Evolutionary conservation across 1,140 invertebrate genomes (phyloP).

Genomic region (Cydia splendana): DNA sequence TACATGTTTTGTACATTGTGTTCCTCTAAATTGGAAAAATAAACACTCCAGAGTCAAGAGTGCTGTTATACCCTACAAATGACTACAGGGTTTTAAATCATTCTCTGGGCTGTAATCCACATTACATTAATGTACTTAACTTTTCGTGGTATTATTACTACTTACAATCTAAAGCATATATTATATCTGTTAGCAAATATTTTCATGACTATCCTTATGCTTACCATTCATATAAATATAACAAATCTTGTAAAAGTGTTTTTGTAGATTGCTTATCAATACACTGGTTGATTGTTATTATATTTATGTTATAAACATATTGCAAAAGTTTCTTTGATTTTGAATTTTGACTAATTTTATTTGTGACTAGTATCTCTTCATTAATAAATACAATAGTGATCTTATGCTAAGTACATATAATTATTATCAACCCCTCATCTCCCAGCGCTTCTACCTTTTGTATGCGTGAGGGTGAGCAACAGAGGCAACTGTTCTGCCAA

Average conservation of each 20-base stretch:
- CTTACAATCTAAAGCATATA: constrained; percentile 1
- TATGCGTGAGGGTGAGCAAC: no score
- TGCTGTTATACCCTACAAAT: not conserved
- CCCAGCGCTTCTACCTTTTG: no score
- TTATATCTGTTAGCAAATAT: constrained; percentile 24
- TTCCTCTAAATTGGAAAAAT: constrained; percentile 12
- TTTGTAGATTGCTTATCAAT: constrained; percentile 20
- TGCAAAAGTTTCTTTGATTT: constrained; percentile 4
- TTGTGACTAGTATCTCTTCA: constrained; percentile 29
- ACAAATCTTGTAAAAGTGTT: constrained; percentile 17
- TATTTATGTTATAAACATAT: constrained; percentile 1
- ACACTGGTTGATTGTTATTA: not conserved
- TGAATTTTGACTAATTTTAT: constrained; percentile 8
- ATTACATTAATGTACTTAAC: not conserved
- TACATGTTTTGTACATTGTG: constrained; percentile 23
- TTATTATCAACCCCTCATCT: not conserved
- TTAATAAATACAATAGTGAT: constrained; percentile 25
- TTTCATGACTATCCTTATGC: not conserved
- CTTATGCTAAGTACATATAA: constrained; percentile 8
- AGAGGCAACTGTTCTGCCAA: no score
- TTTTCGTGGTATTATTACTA: not conserved
- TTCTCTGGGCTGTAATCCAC: not conserved
- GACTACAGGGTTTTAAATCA: not conserved
- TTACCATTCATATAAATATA: constrained; percentile 15
- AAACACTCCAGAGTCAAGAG: not conserved